phyloP scores from a whole-genome alignment of 2,113 vertebrate species.

The Ursus arctos region DNA sequence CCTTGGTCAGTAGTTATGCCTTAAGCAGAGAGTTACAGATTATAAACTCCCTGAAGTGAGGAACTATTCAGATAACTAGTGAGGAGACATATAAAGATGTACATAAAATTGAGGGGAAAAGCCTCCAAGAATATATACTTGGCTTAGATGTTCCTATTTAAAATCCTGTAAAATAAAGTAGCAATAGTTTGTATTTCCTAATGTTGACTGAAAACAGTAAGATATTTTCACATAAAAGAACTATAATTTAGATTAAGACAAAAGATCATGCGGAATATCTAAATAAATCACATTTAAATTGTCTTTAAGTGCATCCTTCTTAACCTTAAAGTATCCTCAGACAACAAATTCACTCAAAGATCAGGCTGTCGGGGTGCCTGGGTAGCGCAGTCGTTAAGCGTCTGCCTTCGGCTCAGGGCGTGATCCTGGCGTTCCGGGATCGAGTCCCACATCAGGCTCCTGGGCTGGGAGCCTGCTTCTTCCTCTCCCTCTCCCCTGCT shows the following conservation, averaged over 20 bases:
- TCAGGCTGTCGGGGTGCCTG: neutral
- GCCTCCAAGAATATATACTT: neutral
- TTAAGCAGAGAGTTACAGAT: neutral
- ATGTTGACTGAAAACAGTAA: neutral
- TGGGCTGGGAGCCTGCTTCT: no score
- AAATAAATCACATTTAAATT: neutral
- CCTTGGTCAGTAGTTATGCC: neutral
- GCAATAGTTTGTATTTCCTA: neutral
- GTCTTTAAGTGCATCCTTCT: neutral
- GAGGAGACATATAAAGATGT: neutral
- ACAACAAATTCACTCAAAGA: neutral
- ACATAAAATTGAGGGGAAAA: neutral
- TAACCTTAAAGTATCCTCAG: neutral
- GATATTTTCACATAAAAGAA: neutral
- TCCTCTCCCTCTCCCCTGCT: no score
- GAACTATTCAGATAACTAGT: conserved; percentile 19
- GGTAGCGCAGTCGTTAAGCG: no score
- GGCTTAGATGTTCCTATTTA: neutral
- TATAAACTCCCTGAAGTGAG: neutral
- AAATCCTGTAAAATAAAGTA: neutral
- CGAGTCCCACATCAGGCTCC: no score
- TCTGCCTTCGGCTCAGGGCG: no score
- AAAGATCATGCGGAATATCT: neutral
- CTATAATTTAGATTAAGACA: neutral
- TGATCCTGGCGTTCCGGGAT: no score